phyloP scores from a whole-genome alignment of 35 echinoderm and acorn worm genomes.

The Strongylocentrotus purpuratus region DNA sequence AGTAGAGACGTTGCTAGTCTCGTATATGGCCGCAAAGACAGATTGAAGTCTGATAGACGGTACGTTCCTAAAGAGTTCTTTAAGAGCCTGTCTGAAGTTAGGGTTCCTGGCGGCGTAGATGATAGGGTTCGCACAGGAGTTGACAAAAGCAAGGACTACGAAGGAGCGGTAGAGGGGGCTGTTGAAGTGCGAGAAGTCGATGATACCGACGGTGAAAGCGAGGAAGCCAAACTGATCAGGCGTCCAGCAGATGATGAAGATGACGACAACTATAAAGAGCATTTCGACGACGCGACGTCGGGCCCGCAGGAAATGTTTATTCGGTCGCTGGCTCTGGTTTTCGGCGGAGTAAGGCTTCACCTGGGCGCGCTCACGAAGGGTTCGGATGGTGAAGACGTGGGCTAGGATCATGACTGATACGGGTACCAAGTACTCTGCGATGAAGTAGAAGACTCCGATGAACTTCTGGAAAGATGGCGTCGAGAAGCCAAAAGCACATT shows the following conservation, averaged over 20 bases:
- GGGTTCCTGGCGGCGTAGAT: slow-evolving; percentile 87
- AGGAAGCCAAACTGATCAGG: slow-evolving; percentile 82
- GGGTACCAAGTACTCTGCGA: too few species aligned
- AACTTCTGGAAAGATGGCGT: too few species aligned
- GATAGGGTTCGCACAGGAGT: slow-evolving; percentile 94
- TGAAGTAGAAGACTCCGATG: too few species aligned
- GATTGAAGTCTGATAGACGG: neutral
- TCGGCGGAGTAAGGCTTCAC: neutral
- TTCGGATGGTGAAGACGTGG: too few species aligned
- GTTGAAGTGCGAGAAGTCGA: slow-evolving; percentile 58
- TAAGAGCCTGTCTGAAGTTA: slow-evolving; percentile 71
- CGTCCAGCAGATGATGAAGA: slow-evolving; percentile 91
- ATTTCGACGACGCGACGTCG: slow-evolving; percentile 79
- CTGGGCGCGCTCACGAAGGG: too few species aligned
- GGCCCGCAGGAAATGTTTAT: slow-evolving; percentile 54
- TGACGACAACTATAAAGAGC: slow-evolving; percentile 85
- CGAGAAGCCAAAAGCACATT: neutral
- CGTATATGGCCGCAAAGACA: neutral
- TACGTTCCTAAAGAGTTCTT: slow-evolving; percentile 33
- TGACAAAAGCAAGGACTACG: slow-evolving; percentile 77
- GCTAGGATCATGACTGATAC: too few species aligned
- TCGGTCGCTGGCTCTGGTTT: neutral
- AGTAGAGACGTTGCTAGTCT: slow-evolving; percentile 1
- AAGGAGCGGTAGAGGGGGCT: slow-evolving; percentile 73
- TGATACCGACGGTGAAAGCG: slow-evolving; percentile 70